Base-by-base conservation (phyloP, 2,797 vertebrate genomes). In the Micromesistius poutassou region DNA sequence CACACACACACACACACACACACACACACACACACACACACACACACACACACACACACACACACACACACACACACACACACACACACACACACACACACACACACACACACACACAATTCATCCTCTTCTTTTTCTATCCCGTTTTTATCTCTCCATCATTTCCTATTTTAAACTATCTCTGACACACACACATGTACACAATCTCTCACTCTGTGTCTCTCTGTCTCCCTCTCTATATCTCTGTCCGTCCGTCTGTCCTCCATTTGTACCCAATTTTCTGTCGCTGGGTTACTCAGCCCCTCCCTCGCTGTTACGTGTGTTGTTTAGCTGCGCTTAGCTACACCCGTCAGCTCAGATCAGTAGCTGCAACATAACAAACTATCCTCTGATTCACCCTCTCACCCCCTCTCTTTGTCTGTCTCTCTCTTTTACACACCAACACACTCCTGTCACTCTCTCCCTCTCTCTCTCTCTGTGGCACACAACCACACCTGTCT, bases 341-440 rank as follows among this genome's bases (percentile, higher is more conserved):
- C 91, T 93, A 91, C 91, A 94, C 92, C 92, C 94, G 93, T 94
- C 94, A 94, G 88, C 90, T 92, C 70, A 78, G 86, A 94, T 94
- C 91, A 93, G 88, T 87, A 92, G 89, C 91, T 85, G 90, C 87
- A 89, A 91, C 89, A 92, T 92, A 90, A 92, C 91, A 93, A 94
- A 93, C 91, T 91, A 89, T 82, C 91, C 91, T 91, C 89, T 93
- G 91, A 93, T 93, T 93, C 91, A 93, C 89, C 77, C 72, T 84
- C 86, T 81, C 87, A 83, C 46, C 46, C 46, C 46, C 46, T 55
- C 46, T 19, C 46, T 12, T 4, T 55, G 40, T 42, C 40, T 14
- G 12, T 42, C 40, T 42, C 36, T 38, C 36, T 38, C 36, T 14
- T 42, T 13, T 42, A 42, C 40, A 14, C 40, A 42, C 40, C 12